Evolutionary conservation across 2,888 invertebrate genomes (phyloP), one percentile per base, ranked within the genome.

Genomic region (Mythimna ferrago): DNA sequence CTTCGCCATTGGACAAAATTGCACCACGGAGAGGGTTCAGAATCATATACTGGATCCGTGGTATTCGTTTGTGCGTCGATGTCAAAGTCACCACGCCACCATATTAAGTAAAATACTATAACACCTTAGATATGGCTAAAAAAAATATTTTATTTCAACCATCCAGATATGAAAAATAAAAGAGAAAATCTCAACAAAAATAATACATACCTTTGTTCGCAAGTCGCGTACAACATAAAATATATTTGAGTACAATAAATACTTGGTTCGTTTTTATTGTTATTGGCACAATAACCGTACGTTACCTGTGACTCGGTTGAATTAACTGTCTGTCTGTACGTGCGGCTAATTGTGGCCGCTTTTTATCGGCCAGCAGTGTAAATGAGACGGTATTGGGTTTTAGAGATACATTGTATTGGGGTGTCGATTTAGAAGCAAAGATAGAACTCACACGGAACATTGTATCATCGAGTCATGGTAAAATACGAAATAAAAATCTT

Each of bases 201-300:
- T 78, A 79, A 67, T 65, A 35, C 56, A 61, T 71, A 60, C 60
- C 57, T 63, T 62, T 61, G 38, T 67, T 80, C 84, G 26, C 81
- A 66, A 26, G 84, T 80, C 84, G 76, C 81, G 81, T 83, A 83
- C 75, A 64, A 73, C 87, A 85, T 86, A 86, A 85, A 85, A 82
- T 86, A 86, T 78, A 82, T 85, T 86, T 85, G 77, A 81, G 81
- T 62, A 81, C 84, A 81, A 81, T 81, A 81, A 81, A 81, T 81
- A 81, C 84, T 64, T 75, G 69, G 69, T 68, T 64, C 70, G 62
- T 54, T 83, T 86, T 87, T 85, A 87, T 79, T 83, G 87, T 88
- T 88, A 88, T 88, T 84, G 88, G 81, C 38, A 74, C 82, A 82
- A 88, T 88, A 88, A 86, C 88, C 83, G 80, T 86, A 86, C 73